phyloP scores from a whole-genome alignment of 2,888 invertebrate species.

The Epinotia nisella region DNA sequence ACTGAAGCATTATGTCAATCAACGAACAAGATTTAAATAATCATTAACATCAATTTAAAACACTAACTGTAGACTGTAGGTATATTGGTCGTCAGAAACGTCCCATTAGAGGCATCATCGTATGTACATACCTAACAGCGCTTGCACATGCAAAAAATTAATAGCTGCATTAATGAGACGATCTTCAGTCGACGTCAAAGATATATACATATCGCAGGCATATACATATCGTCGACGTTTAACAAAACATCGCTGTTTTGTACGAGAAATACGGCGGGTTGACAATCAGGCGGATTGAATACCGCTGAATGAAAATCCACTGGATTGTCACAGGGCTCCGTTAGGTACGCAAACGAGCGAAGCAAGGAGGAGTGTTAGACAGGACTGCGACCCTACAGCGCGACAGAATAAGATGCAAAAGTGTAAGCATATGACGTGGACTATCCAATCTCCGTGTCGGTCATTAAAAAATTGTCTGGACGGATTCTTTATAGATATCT shows the following conservation, averaged over 20 bases:
- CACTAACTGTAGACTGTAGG: neutral
- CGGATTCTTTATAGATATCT: slow-evolving; percentile 19
- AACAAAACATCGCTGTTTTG: too few relatives aligned
- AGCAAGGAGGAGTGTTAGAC: too few relatives aligned
- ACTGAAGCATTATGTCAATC: too few relatives aligned
- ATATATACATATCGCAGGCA: neutral
- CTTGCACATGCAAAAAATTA: slow-evolving; percentile 14
- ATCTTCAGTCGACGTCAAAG: neutral
- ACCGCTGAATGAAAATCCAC: too few relatives aligned
- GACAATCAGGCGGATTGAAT: too few relatives aligned
- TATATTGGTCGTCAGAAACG: slow-evolving; percentile 4
- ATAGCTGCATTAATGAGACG: slow-evolving; percentile 14
- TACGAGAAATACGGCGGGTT: too few relatives aligned
- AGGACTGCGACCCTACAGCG: too few relatives aligned
- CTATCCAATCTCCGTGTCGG: neutral
- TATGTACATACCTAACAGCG: slow-evolving; percentile 4
- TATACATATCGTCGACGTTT: too few relatives aligned
- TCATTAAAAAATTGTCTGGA: slow-evolving; percentile 15
- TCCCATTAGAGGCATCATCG: slow-evolving; percentile 26
- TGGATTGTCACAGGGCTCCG: too few relatives aligned
- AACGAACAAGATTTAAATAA: neutral
- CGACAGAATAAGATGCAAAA: too few relatives aligned
- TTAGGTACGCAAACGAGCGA: too few relatives aligned
- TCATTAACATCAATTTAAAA: neutral
- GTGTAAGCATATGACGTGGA: neutral